These are phyloP conservation scores for Apamea crenata DNA, from an alignment of 2,888 invertebrate species.

Conservation along the genomic window DNA sequence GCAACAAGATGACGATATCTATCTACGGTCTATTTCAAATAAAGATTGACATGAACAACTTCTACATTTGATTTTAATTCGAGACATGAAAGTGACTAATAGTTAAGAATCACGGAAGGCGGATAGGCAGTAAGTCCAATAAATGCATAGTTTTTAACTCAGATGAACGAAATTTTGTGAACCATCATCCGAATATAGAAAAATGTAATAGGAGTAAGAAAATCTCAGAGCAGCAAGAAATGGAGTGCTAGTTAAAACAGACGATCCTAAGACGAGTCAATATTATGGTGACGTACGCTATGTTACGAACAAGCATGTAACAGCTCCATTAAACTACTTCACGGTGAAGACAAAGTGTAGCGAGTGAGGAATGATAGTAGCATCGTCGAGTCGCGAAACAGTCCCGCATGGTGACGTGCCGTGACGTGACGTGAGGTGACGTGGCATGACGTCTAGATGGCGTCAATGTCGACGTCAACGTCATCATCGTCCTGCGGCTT, in stretches of 20 bases:
- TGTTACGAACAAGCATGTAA: not conserved
- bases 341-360: slow-evolving; percentile 16
- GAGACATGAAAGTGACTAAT: slow-evolving; percentile 39
- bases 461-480: slow-evolving; percentile 97
- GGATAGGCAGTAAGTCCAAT: slow-evolving; percentile 50
- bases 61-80: slow-evolving; percentile 28
- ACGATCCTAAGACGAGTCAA: not conserved
- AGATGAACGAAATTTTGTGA: not conserved
- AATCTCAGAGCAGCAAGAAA: slow-evolving; percentile 18
- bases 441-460: slow-evolving; percentile 92
- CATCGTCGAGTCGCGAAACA: slow-evolving; percentile 54
- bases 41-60: not conserved
- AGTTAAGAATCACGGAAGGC: slow-evolving; percentile 33
- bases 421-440: slow-evolving; percentile 24
- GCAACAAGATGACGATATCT: slow-evolving; percentile 52
- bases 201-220: slow-evolving; percentile 9
- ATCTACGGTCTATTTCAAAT: slow-evolving; percentile 1
- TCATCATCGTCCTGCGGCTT: slow-evolving; percentile 93
- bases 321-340: slow-evolving; percentile 13
- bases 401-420: slow-evolving; percentile 13
- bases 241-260: not conserved
- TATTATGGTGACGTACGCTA: not conserved
- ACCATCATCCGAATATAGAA: not conserved
- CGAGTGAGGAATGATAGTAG: slow-evolving; percentile 44
- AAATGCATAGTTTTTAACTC: slow-evolving; percentile 55